Conservation (phyloP, 2,888 invertebrate genomes). For the Notodonta ziczac region DNA sequence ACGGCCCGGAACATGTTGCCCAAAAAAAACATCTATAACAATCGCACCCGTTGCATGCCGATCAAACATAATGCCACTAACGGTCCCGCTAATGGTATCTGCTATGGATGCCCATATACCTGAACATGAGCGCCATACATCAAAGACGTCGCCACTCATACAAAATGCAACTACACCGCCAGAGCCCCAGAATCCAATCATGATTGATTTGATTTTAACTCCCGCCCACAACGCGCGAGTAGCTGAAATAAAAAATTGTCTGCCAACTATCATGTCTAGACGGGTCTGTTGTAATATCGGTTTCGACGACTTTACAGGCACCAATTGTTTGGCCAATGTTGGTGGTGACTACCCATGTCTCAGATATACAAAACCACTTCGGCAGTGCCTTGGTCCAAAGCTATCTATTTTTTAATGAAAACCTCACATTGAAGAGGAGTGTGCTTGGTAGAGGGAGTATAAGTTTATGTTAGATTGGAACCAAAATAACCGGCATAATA, state of each 20-base stretch:
- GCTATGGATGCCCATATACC: slow-evolving; percentile 3
- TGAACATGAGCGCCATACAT: slow-evolving; percentile 11
- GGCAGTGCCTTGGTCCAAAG: too few species aligned
- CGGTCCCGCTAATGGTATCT: slow-evolving; percentile 9
- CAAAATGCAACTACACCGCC: slow-evolving; percentile 18
- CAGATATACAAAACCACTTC: too few species aligned
- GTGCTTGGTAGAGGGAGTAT: too few species aligned
- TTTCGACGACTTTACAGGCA: slow-evolving; percentile 32
- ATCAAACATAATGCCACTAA: slow-evolving; percentile 6
- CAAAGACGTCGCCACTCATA: slow-evolving; percentile 24
- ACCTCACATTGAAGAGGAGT: too few species aligned
- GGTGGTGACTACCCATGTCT: background rate
- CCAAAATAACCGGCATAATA: background rate
- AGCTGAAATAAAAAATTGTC: slow-evolving; percentile 65
- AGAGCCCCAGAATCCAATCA: slow-evolving; percentile 39
- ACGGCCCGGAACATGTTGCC: slow-evolving; percentile 5
- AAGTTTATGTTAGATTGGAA: background rate
- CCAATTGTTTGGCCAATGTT: slow-evolving; percentile 19
- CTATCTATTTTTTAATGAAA: background rate
- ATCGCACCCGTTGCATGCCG: slow-evolving; percentile 6
- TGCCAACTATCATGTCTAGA: slow-evolving; percentile 68
- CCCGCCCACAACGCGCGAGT: slow-evolving; percentile 56
- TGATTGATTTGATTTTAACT: slow-evolving; percentile 62
- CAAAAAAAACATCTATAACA: slow-evolving; percentile 1
- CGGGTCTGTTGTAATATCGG: slow-evolving; percentile 56